Conservation (phyloP, 1,140 invertebrate species). For the Leptestheria dahalacensis region DNA sequence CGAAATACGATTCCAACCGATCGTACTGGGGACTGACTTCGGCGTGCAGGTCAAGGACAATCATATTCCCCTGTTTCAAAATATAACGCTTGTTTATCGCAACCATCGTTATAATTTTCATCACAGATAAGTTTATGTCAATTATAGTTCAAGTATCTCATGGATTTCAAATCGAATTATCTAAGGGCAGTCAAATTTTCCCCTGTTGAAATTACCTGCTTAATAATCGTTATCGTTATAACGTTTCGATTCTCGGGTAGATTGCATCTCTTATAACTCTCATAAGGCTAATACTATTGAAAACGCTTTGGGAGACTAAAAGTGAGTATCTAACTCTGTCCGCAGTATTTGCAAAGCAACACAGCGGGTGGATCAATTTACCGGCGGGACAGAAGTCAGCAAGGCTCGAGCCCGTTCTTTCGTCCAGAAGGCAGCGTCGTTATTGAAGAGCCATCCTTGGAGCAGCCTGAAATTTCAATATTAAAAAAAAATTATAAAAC, state of each 20-base stretch:
- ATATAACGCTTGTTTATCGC: too few relatives aligned
- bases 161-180: not conserved
- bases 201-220: not conserved
- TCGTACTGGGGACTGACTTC: constrained; percentile 67
- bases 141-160: not conserved
- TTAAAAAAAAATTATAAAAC: not conserved
- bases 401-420: constrained; percentile 46
- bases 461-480: constrained; percentile 41
- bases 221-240: constrained; percentile 2
- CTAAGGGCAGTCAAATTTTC: not conserved
- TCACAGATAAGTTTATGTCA: too few relatives aligned
- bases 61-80: constrained; percentile 48
- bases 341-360: not conserved
- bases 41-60: constrained; percentile 71
- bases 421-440: constrained; percentile 50
- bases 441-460: constrained; percentile 74
- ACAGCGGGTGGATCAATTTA: constrained; percentile 28
- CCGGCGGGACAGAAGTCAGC: constrained; percentile 57
- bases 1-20: constrained; percentile 62
- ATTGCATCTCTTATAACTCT: too few relatives aligned
- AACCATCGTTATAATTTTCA: too few relatives aligned
- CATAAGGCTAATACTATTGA: too few relatives aligned
- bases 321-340: not conserved
- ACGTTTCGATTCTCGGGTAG: too few relatives aligned
- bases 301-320: too few relatives aligned